Evolutionary conservation across 2,888 invertebrate species (phyloP).

Genomic region (Rhopalosiphum nymphaeae): DNA sequence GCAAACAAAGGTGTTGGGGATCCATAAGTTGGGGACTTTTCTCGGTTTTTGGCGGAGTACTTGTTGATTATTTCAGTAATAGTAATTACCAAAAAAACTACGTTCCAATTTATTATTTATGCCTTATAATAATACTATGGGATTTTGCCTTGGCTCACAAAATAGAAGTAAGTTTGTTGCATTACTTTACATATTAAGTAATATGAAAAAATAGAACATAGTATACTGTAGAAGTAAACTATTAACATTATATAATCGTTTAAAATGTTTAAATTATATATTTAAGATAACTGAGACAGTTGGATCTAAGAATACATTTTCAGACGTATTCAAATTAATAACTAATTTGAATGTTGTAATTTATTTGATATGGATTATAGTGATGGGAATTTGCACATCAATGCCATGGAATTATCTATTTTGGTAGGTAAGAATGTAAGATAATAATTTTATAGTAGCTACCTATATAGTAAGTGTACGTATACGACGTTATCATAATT

Average conservation of each 20-base stretch:
- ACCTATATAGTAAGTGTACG: neutral
- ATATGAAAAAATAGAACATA: neutral
- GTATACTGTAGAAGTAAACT: no score
- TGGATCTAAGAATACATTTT: conserved; percentile 24
- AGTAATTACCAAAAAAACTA: conserved; percentile 64
- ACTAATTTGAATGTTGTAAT: neutral
- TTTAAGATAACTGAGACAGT: conserved; percentile 35
- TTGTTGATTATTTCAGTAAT: conserved; percentile 61
- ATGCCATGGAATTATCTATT: conserved; percentile 52
- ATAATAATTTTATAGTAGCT: neutral
- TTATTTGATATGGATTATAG: conserved; percentile 32
- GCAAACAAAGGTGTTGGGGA: conserved; percentile 64
- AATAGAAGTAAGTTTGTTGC: conserved; percentile 33
- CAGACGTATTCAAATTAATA: conserved; percentile 24
- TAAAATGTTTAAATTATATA: neutral
- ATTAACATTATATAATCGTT: neutral
- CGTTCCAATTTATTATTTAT: conserved; percentile 21
- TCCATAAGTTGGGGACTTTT: conserved; percentile 64
- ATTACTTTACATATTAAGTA: neutral
- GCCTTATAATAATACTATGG: conserved; percentile 3
- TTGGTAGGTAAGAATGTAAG: conserved; percentile 33
- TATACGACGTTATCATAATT: neutral
- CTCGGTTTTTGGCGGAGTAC: conserved; percentile 42
- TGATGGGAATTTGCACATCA: conserved; percentile 25
- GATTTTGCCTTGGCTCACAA: neutral